Conservation (phyloP, 2,113 vertebrate genomes). For the Paedocypris sp. region DNA sequence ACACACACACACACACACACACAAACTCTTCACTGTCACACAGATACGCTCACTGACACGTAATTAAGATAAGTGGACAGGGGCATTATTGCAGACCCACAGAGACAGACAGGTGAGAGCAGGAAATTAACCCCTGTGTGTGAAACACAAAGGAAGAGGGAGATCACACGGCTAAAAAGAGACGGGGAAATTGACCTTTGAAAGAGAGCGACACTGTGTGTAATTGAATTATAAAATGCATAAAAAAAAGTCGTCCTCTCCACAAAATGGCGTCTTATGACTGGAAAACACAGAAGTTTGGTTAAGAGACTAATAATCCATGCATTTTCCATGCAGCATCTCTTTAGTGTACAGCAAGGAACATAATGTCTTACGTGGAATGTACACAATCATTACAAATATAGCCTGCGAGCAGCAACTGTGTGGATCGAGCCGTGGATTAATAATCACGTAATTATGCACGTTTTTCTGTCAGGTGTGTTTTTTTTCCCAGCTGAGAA, state of each 20-base stretch:
- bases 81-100: slow-evolving; percentile 29
- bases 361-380: too few species aligned
- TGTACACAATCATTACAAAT: too few species aligned
- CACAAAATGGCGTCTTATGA: slow-evolving; percentile 1
- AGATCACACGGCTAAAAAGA: slow-evolving; percentile 19
- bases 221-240: slow-evolving; percentile 5
- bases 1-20: slow-evolving; percentile 2
- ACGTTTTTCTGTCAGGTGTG: too few species aligned
- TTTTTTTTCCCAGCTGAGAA: too few species aligned
- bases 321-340: too few species aligned
- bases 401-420: too few species aligned
- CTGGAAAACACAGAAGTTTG: slow-evolving; percentile 9
- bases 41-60: slow-evolving; percentile 26
- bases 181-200: slow-evolving; percentile 29
- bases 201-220: slow-evolving; percentile 3
- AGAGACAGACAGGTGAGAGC: slow-evolving; percentile 30
- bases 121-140: slow-evolving; percentile 32
- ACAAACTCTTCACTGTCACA: slow-evolving; percentile 7
- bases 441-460: too few species aligned
- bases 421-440: too few species aligned
- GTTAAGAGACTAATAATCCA: slow-evolving; percentile 5
- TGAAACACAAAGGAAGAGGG: slow-evolving; percentile 11
- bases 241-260: not conserved
- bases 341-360: too few species aligned
- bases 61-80: slow-evolving; percentile 42